Base-by-base conservation (phyloP, 2,797 vertebrate species). In the Graptemys geographica region DNA sequence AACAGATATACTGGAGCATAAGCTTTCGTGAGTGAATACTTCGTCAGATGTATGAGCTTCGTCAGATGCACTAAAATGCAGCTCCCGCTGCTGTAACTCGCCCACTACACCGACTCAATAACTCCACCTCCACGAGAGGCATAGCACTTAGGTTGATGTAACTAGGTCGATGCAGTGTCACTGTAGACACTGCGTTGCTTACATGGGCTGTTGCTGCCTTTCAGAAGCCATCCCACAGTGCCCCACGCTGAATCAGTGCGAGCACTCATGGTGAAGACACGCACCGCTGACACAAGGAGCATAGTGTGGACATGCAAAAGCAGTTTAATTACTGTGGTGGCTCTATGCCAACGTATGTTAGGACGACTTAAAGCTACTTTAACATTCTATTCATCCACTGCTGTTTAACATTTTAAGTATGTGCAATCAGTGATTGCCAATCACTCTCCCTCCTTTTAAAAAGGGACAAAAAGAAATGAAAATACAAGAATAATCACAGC, bases 181-280 rank as follows among this genome's bases (percentile, higher is more conserved):
- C 2, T 41, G 65, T 41, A 41, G 16, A 65, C 8, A n/a, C 33
- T 41, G n/a, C 8, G 44, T 44, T 44, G 44, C 44, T 44, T 44
- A 44, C 44, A 44, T 44, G 44, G 44, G 44, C 44, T 44, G 44
- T 72, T 72, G 8, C 18, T 72, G 19, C 10, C 65, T 72, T 41
- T 72, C 65, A 72, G 65, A 72, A 72, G n/a, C 21, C 65, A 72
- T 41, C n/a, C n/a, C 65, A 72, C 65, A 69, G 21, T 69, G n/a
- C 65, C 65, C n/a, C 65, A 21, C 5, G n/a, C 65, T 69, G 65
- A 69, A 69, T 37, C 16, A 5, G n/a, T 69, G 19, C 18, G 37
- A 37, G n/a, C 3, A 1, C n/a, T 69, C 7, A 37, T 37, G 18
- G 9, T 37, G 19, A 21, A 8, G 33, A 69, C 8, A 1, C 5